Percentiles rank a stretch among this genome's conserved stretches.
These are phyloP conservation scores for Drosophila navojoa DNA, from an alignment of 1,140 invertebrate species.

Conservation along the genomic window DNA sequence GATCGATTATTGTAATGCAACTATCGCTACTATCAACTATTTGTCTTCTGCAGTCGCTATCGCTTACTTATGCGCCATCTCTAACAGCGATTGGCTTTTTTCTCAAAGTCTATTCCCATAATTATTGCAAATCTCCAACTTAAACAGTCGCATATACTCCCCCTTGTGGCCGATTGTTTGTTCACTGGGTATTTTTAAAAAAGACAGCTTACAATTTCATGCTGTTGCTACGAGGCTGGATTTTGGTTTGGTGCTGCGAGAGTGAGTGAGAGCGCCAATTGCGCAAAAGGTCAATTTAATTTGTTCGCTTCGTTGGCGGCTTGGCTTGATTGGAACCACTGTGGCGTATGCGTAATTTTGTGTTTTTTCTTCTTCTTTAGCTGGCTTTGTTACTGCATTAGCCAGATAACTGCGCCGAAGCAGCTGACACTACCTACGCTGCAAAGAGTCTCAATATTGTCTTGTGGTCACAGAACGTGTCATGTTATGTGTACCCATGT, in stretches of 20 bases:
- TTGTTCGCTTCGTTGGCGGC: constrained; percentile 40
- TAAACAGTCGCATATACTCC: too few species aligned
- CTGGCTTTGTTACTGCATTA: constrained; percentile 35
- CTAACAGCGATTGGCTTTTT: too few species aligned
- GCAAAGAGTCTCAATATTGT: constrained; percentile 11
- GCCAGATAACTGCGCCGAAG: constrained; percentile 18
- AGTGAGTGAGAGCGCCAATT: constrained; percentile 27
- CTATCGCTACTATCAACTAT: too few species aligned
- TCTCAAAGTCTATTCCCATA: too few species aligned
- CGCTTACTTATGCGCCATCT: too few species aligned
- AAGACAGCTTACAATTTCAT: constrained; percentile 17
- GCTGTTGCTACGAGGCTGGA: constrained; percentile 10
- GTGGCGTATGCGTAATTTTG: constrained; percentile 54
- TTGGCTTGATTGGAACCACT: constrained; percentile 58
- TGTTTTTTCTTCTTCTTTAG: background rate
- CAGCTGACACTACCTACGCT: constrained; percentile 16
- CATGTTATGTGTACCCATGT: background rate
- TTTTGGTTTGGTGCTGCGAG: constrained; percentile 12
- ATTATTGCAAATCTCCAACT: too few species aligned
- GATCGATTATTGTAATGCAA: too few species aligned
- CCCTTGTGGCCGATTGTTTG: background rate
- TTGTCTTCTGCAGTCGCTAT: too few species aligned
- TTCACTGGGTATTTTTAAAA: background rate
- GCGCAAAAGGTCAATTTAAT: constrained; percentile 73
- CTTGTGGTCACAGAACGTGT: constrained; percentile 13